A percentile compares a stretch with the other conserved stretches of the same genome.
phyloP scores from a whole-genome alignment of 1,140 invertebrate species.

The Caligus rogercresseyi region DNA sequence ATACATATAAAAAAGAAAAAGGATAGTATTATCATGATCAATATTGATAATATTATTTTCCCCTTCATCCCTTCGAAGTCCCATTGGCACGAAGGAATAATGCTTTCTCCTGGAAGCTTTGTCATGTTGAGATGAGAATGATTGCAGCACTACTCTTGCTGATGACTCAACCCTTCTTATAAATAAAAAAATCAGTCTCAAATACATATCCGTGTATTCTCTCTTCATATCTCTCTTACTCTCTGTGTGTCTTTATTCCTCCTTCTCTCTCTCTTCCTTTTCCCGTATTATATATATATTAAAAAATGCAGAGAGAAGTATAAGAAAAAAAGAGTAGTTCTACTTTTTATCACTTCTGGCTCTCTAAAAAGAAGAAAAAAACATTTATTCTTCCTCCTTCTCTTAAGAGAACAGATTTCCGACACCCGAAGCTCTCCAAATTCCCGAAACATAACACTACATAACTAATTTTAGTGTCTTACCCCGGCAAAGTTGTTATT shows the following conservation, averaged over 20 bases:
- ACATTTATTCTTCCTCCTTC: no score
- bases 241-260: no score
- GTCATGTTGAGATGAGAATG: no score
- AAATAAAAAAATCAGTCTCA: background rate
- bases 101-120: no score
- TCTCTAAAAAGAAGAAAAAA: background rate
- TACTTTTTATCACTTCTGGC: background rate
- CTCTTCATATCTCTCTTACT: no score
- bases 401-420: background rate
- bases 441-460: background rate
- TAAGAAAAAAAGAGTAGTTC: background rate
- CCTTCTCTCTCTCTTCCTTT: background rate
- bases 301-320: background rate
- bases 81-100: no score
- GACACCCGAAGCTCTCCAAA: background rate
- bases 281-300: background rate
- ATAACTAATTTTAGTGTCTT: background rate
- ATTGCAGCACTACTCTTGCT: background rate
- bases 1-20: no score
- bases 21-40: no score
- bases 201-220: no score
- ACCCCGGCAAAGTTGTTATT: background rate
- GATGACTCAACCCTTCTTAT: background rate
- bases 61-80: no score
- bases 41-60: no score